Evolutionary conservation across 1,140 invertebrate genomes (phyloP), one percentile per base, ranked within the genome.

Genomic region (Solenopsis fugax): DNA sequence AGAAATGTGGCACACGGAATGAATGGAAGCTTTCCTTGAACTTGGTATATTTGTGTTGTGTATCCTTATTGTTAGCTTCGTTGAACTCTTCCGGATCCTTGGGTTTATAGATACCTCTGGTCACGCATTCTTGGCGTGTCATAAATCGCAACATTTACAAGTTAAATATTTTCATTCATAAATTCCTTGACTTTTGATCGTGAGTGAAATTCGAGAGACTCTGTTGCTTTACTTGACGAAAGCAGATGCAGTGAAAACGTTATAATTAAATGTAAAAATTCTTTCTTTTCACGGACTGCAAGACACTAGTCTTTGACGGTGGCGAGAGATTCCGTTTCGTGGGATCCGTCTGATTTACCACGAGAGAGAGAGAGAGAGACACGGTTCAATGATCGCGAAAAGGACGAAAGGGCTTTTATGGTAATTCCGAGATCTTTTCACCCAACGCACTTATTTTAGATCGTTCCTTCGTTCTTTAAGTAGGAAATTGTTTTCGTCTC

Each of bases 321-420:
- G 37, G 21, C 37, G 21, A 56, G n/a, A 48, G 29, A 56, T 7
- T 56, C 13, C 50, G 62, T 56, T 81, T 56, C 10, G 34, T 45
- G 65, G 4, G 16, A 60, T 45, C 13, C 10, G 13, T 69, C 45
- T 56, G 64, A 81, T 58, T 71, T 81, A 71, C 21, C n/a, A 64
- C 34, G 64, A 58, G 58, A 41, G n/a, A 34, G 64, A 58, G 58
- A 41, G n/a, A 34, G 29, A 29, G 18, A 54, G 21, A n/a, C 9
- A 81, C 21, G 50, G 48, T 81, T 81, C 34, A 81, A 81, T 34
- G 65, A 45, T 81, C 64, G 50, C 65, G 37, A 71, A n/a, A 81
- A 45, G 37, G 37, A 52, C 21, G 16, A 45, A 81, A 71, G 50
- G 62, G 50, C 52, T 18, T 81, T 71, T 71, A 81, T 81, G 77